phyloP scores from a whole-genome alignment of 2,797 vertebrate genomes.

The Smutsia gigantea region DNA sequence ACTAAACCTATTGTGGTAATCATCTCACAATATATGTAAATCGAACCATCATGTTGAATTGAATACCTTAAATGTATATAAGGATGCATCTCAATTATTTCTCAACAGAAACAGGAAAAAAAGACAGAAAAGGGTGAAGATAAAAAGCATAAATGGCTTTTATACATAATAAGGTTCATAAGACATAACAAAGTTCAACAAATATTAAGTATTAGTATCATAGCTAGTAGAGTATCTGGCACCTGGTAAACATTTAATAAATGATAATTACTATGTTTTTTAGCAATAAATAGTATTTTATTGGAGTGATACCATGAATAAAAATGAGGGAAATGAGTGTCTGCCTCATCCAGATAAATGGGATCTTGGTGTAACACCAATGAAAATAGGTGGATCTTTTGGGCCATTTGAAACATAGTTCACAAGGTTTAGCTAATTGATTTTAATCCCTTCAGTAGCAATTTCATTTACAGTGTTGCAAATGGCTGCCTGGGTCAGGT shows the following conservation, averaged over 20 bases:
- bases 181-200: neutral
- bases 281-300: neutral
- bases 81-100: no score
- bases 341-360: neutral
- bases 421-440: neutral
- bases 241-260: neutral
- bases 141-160: no score
- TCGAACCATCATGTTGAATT: no score
- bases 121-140: no score
- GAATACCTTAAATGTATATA: no score
- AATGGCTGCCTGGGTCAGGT: neutral
- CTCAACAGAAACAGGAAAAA: no score
- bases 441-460: neutral
- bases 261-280: neutral
- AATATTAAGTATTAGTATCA: neutral
- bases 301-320: neutral
- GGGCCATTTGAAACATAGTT: neutral
- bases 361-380: neutral
- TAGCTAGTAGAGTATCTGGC: neutral
- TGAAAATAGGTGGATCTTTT: neutral
- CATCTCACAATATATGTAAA: no score
- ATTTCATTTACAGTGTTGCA: neutral
- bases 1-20: no score
- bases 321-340: neutral
- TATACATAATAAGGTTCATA: no score